Conservation (phyloP, 2,888 invertebrate genomes). For the Cremastobaeus sp. region DNA sequence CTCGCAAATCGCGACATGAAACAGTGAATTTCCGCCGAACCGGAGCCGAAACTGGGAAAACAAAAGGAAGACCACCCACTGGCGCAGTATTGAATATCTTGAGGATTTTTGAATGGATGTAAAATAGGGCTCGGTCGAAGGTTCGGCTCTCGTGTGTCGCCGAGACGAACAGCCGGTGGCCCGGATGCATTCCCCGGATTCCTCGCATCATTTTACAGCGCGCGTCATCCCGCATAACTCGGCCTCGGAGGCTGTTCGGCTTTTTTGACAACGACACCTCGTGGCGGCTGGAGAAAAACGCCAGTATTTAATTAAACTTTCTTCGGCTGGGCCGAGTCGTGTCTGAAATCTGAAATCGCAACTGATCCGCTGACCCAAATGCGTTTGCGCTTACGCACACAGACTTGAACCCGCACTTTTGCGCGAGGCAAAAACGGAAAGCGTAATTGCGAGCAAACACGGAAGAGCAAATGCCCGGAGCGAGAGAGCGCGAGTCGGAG, state of each 20-base stretch:
- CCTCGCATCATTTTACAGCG: slow-evolving; percentile 61
- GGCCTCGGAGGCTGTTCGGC: slow-evolving; percentile 25
- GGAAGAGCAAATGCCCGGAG: too few relatives aligned
- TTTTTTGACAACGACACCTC: slow-evolving; percentile 22
- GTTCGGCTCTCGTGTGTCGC: slow-evolving; percentile 62
- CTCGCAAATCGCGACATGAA: too few relatives aligned
- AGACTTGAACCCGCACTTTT: too few relatives aligned
- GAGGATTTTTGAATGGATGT: slow-evolving; percentile 20
- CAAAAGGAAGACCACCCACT: not conserved
- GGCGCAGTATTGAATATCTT: not conserved
- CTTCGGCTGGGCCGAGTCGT: too few relatives aligned
- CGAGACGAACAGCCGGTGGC: slow-evolving; percentile 46
- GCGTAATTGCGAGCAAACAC: too few relatives aligned
- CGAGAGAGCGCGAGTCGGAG: too few relatives aligned
- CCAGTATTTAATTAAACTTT: slow-evolving; percentile 29
- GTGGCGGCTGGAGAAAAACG: slow-evolving; percentile 19
- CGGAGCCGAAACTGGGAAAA: too few relatives aligned
- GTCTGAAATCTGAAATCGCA: too few relatives aligned
- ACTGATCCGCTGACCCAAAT: too few relatives aligned
- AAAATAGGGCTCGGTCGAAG: slow-evolving; percentile 22
- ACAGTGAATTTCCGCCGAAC: too few relatives aligned
- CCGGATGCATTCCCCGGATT: slow-evolving; percentile 66
- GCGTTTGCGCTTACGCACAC: too few relatives aligned
- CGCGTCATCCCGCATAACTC: slow-evolving; percentile 49
- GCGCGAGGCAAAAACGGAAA: too few relatives aligned